A percentile compares a stretch with the other conserved stretches of the same genome.
Conservation (phyloP, 2,797 vertebrate genomes). For the Hyperoplus lanceolatus region DNA sequence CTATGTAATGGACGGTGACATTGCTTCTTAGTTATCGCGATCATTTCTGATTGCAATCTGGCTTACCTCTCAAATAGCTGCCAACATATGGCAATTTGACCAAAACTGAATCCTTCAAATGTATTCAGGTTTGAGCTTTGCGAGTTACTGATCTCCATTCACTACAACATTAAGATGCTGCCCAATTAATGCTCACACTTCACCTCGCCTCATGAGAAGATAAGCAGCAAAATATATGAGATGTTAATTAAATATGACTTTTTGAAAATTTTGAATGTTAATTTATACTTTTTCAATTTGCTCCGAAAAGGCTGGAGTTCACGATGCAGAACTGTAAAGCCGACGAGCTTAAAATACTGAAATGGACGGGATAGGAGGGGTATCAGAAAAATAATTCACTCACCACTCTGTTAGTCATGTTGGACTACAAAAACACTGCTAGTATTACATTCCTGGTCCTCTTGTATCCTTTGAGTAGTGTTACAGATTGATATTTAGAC, state of each 20-base stretch:
- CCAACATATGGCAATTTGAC: neutral
- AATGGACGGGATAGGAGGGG: neutral
- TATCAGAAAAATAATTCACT: neutral
- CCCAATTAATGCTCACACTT: neutral
- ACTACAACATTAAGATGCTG: neutral
- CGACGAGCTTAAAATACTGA: neutral
- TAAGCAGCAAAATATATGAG: neutral
- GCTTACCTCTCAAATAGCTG: neutral
- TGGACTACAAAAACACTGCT: neutral
- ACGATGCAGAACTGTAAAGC: neutral
- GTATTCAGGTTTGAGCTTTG: neutral
- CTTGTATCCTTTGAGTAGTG: too few relatives aligned
- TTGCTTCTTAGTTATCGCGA: neutral
- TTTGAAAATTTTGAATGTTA: neutral
- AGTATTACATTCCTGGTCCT: neutral
- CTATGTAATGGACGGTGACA: neutral
- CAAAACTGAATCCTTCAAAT: neutral
- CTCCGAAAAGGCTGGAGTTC: neutral
- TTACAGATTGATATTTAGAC: too few relatives aligned
- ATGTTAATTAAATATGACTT: slow-evolving; percentile 9
- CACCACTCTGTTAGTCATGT: neutral
- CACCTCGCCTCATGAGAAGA: neutral
- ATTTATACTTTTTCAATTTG: neutral
- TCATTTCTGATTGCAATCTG: neutral
- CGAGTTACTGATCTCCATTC: neutral